These are phyloP conservation scores for Cuniculus paca DNA, from an alignment of 2,797 vertebrate genomes.

Conservation along the genomic window DNA sequence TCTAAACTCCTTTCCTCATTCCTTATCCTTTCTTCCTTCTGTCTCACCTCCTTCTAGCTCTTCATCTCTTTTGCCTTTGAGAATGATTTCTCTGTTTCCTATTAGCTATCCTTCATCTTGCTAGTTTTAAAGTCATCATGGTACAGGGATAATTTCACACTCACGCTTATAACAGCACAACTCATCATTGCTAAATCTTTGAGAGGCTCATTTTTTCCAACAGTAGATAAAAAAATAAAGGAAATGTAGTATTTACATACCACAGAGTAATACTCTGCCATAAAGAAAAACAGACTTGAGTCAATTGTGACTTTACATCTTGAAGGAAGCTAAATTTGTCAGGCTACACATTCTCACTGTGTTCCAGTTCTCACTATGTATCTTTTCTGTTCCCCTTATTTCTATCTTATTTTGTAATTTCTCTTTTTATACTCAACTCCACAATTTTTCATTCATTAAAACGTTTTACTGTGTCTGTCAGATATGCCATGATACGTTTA, in stretches of 20 bases:
- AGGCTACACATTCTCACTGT: background rate
- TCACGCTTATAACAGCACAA: background rate
- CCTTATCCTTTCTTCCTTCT: background rate
- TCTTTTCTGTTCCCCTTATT: background rate
- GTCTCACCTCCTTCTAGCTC: background rate
- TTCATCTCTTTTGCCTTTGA: background rate
- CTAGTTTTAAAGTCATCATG: background rate
- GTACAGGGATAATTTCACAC: background rate
- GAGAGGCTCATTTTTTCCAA: background rate
- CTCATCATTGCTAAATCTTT: background rate
- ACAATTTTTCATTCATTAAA: background rate
- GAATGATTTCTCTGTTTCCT: background rate
- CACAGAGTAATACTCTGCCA: background rate
- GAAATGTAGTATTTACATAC: background rate
- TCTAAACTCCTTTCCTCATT: background rate
- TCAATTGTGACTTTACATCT: background rate
- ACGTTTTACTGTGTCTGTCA: background rate
- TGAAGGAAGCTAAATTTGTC: background rate
- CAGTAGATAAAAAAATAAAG: background rate
- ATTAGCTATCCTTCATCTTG: background rate
- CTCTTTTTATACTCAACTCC: background rate
- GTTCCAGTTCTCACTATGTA: background rate
- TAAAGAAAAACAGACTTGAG: background rate
- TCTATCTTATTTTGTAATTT: background rate
- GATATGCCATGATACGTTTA: background rate